Percentiles rank a stretch among this genome's conserved stretches.
These are phyloP conservation scores for Hypomesus transpacificus DNA, from an alignment of 2,113 vertebrate species.

Conservation along the genomic window DNA sequence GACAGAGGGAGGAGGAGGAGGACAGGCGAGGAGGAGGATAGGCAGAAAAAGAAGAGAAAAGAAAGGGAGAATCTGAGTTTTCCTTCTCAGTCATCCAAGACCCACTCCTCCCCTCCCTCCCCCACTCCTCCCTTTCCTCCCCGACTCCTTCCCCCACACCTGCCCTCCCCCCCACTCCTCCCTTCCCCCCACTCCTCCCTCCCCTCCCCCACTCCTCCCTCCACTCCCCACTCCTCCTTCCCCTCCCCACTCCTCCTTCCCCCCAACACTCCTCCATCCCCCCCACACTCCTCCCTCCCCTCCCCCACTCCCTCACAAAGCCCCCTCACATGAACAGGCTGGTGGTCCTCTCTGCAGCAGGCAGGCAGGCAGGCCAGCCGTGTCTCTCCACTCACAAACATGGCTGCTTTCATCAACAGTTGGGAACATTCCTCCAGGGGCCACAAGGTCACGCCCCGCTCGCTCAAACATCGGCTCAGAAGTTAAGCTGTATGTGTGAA, in stretches of 20 bases:
- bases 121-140: slow-evolving; percentile 9
- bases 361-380: too few relatives aligned
- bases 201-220: not conserved
- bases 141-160: not conserved
- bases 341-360: too few relatives aligned
- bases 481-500: not conserved
- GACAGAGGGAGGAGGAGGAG: not conserved
- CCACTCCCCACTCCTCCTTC: not conserved
- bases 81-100: not conserved
- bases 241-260: not conserved
- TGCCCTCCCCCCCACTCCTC: not conserved
- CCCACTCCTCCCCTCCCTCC: slow-evolving; percentile 17
- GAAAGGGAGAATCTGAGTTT: not conserved
- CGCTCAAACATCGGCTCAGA: not conserved
- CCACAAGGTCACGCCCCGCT: not conserved
- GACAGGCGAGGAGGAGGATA: not conserved
- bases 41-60: not conserved
- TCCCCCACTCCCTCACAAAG: not conserved
- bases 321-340: slow-evolving; percentile 24
- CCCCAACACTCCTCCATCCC: not conserved
- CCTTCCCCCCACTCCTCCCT: too few relatives aligned
- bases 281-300: too few relatives aligned
- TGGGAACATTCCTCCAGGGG: not conserved
- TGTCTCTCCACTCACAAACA: slow-evolving; percentile 9
- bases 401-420: slow-evolving; percentile 1